Percentiles rank a stretch among this genome's conserved stretches.
These are phyloP conservation scores for Galaxias olidus DNA, from an alignment of 2,797 vertebrate genomes.

Conservation along the genomic window DNA sequence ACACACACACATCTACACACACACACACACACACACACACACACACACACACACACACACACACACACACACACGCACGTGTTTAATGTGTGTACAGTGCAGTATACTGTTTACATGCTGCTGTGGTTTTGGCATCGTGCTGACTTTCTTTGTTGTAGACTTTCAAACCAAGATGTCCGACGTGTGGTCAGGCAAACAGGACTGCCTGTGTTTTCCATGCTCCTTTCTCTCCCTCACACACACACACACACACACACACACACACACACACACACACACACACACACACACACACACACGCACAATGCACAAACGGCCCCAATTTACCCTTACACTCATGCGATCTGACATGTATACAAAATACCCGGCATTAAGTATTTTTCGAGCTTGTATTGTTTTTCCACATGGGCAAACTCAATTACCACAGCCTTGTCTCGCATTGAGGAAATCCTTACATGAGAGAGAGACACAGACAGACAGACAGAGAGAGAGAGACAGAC, in stretches of 20 bases:
- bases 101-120: no score
- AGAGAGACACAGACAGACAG: background rate
- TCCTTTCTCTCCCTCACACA: background rate
- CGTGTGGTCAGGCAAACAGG: no score
- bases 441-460: conserved; percentile 37
- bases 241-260: conserved; percentile 9
- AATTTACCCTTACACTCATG: conserved; percentile 73
- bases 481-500: conserved; percentile 7
- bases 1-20: no score
- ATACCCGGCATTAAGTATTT: conserved; percentile 70
- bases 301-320: conserved; percentile 64
- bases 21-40: no score
- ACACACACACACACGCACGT: no score
- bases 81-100: no score
- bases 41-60: no score
- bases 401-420: conserved; percentile 77
- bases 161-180: no score
- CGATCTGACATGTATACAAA: conserved; percentile 78
- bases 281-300: conserved; percentile 21
- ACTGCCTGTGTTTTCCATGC: no score
- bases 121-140: no score
- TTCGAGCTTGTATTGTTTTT: conserved; percentile 73
- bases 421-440: conserved; percentile 44
- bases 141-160: no score
- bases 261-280: conserved; percentile 11